Base-by-base conservation (phyloP, 2,797 vertebrate species). In the Epinephelus awoara region DNA sequence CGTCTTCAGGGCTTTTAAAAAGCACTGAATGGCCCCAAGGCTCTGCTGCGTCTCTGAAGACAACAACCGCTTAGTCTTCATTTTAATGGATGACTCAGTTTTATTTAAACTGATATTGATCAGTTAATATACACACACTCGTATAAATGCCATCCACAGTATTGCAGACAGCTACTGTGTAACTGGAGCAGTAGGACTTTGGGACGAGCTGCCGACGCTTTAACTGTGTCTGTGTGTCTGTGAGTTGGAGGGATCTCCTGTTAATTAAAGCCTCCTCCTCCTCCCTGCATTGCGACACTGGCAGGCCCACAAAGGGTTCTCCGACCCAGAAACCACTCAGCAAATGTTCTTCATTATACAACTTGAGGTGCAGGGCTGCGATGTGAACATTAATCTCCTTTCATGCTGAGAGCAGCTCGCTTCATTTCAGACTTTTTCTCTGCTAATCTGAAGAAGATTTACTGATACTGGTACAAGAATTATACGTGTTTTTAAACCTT, bases 221-320 rank as follows among this genome's bases (percentile, higher is more conserved):
- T 34, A 34, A 34, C 34, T 34, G 34, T 34, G 34, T 34, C 6
- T 34, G 34, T 34, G 23, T 57, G 66, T 62, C 81, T 73, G 59
- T 47, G 72, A 58, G 15, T 54, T 6, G 5, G 50, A 25, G 67
- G 25, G 54, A 47, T 58, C 54, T 58, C 54, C 55, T 49, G 67
- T 49, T 69, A 58, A 58, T 69, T 58, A 69, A 58, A 69, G 54
- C 51, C 69, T 68, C 40, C 59, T 76, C 52, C 58, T 56, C 76
- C 80, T 85, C 72, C 83, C 93, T 94, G 92, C 91, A 92, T 91
- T 94, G 93, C 93, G 89, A 94, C 93, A 91, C 87, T 92, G 87
- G 88, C 85, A 84, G 71, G 58, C 76, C 88, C 85, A 77, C 83
- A 77, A 77, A 83, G 77, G 65, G 54, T 88, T 89, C 85, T 90